Conservation (phyloP, 2,797 vertebrate species). For the Myotis findleyi region DNA sequence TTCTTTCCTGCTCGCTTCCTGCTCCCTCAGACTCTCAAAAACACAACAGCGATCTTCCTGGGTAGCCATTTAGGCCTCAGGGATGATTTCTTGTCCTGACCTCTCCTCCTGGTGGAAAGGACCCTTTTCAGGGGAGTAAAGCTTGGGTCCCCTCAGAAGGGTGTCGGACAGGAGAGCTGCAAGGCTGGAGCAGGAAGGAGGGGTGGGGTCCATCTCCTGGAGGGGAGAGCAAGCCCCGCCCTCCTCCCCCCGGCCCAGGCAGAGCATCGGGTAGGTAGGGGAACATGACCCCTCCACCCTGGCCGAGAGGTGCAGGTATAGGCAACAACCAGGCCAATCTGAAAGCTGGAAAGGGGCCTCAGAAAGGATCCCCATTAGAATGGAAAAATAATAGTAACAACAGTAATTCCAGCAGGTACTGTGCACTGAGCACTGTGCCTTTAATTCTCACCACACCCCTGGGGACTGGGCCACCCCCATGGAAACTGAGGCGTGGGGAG, state of each 20-base stretch:
- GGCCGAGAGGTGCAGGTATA: not conserved
- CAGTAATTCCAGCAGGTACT: too few species aligned
- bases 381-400: too few species aligned
- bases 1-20: not conserved
- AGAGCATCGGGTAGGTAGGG: not conserved
- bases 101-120: not conserved
- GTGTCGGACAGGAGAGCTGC: rapidly evolving
- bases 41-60: too few species aligned
- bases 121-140: not conserved
- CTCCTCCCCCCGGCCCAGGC: not conserved
- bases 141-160: not conserved
- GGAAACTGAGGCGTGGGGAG: not conserved
- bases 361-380: not conserved
- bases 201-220: rapidly evolving
- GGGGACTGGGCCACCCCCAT: not conserved
- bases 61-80: too few species aligned
- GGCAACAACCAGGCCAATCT: not conserved
- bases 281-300: rapidly evolving
- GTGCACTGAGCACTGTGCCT: too few species aligned
- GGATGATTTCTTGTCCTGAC: not conserved
- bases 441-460: not conserved
- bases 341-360: not conserved
- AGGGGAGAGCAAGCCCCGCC: not conserved
- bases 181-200: not conserved
- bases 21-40: not conserved